Base-by-base conservation (phyloP, 2,888 invertebrate species). In the Hirtodrosophila alboralis region DNA sequence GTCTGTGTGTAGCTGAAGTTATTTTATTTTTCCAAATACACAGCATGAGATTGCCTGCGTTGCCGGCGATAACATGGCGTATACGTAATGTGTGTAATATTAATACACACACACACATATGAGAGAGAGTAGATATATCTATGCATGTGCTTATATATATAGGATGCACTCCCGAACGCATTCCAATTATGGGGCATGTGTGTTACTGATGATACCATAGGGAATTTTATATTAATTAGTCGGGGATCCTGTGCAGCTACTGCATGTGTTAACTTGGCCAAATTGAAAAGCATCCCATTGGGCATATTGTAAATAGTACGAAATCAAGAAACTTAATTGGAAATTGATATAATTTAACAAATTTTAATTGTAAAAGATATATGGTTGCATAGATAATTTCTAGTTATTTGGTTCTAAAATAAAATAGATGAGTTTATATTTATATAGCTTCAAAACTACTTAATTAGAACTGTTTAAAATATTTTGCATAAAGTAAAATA, bases 181-280 rank as follows among this genome's bases (percentile, higher is more conserved):
- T 21, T 41, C 31, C 65, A 65, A 37, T 47, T 36, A 37, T 44
- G 28, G 31, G 38, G 16, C 16, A 33, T 14, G 31, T 38, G 27
- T 26, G 36, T 37, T 48, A 34, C 41, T 38, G 54, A 52, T 45
- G 70, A 31, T 37, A 45, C 84, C 51, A 43, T 14, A 14, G 73
- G 76, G 76, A 83, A n/a, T 16, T 56, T 58, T 65, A 52, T 77
- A 65, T 76, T 77, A 77, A 77, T 77, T 80, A 84, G 78, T 70
- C 40, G 21, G 65, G 75, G 70, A 69, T 66, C 34, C 41, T 52
- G 56, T 53, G 38, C 18, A 43, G 26, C 40, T 31, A 23, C 18
- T 31, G 26, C 10, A 23, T 2, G 10, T n/a, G n/a, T n/a, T 23
- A 27, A 38, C 13, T 64, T 64, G 36, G n/a, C 44, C 30, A 57